Evolutionary conservation across 2,888 invertebrate species (phyloP), one percentile per base, ranked within the genome.

Genomic region (Ectemnius cavifrons): DNA sequence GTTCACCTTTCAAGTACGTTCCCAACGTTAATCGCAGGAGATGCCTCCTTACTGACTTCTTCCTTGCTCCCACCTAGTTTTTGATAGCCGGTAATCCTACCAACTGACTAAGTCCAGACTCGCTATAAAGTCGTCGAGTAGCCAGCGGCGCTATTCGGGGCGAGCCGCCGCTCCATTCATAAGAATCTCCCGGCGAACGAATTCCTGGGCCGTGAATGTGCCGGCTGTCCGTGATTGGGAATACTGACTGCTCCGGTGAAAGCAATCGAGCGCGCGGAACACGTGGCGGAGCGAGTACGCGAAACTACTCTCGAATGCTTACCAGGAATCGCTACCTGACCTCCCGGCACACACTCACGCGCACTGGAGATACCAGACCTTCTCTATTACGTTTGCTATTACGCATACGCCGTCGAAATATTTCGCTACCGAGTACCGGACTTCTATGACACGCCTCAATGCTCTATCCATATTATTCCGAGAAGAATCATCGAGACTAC

Each of bases 191-290:
- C 16, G 61, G 45, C 52, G 72, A 47, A 59, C 60, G 71, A 84
- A 83, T 83, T 84, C 84, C 63, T 75, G 37, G 3, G n/a, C 62
- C 74, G 63, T 84, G 83, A 83, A 84, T 82, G 83, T 75, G 37
- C n/a, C 37, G 27, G 57, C 46, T 68, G 75, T 75, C 67, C 79
- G 74, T 73, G 71, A 72, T 47, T 47, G 47, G 47, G 47, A 47
- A n/a, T 47, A 11, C 70, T 67, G 63, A 64, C 65, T 67, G 47
- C 71, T 67, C 37, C 37, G 84, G 83, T 82, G 82, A 83, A 84
- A 84, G 83, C 78, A 63, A 28, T 63, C 61, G 78, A 71, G 37
- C 37, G 63, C 61, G 71, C 59, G 71, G 73, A 46, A 57, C 69
- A 76, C 76, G 80, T 73, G 74, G 62, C 60, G 2, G 18, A 63